Evolutionary conservation across 2,113 vertebrate genomes (phyloP), one percentile per base, ranked within the genome.

Genomic region (Cranoglanis bouderius): DNA sequence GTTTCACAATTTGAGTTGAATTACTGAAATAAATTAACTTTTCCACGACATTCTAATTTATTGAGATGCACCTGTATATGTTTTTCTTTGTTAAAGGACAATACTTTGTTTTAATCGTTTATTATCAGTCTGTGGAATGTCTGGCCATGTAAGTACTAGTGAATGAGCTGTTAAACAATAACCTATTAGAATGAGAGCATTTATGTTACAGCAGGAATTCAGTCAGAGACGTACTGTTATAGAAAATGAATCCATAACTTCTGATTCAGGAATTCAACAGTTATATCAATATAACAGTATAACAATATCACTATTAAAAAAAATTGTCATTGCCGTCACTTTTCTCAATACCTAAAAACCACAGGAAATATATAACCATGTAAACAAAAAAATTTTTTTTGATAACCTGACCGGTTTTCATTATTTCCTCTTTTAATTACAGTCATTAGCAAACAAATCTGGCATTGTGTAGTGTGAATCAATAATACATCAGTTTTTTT

Each of bases 381-480:
- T 86, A 83, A 88, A n/a, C 0, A n/a, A 63, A 29, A 29, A 21
- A 55, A 59, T 65, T 83, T n/a, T 89, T 67, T 81, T 81, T 67
- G 38, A n/a, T 75, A 84, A 90, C 63, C 82, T 80, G 55, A 72
- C 75, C 67, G 74, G 14, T 75, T 78, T 91, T 63, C 70, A 63
- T 85, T 77, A 40, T 70, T 84, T 21, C 85, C n/a, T 81, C 55
- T 70, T 88, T 70, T 91, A 87, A 89, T 89, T 85, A 87, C 82
- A 89, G 88, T 85, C 82, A 87, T 91, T 91, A 87, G 70, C 38
- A 51, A 90, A 74, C 87, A 87, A 61, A 81, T 74, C 53, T 84
- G 65, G 85, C 61, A 65, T 90, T 88, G 84, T 67, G 21, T 84
- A 86, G 55, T n/a, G 53, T 61, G 57, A 86, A 87, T 84, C 89